Evolutionary conservation across 2,113 vertebrate genomes (phyloP).

Genomic region (Epinephelus cyanopodus): DNA sequence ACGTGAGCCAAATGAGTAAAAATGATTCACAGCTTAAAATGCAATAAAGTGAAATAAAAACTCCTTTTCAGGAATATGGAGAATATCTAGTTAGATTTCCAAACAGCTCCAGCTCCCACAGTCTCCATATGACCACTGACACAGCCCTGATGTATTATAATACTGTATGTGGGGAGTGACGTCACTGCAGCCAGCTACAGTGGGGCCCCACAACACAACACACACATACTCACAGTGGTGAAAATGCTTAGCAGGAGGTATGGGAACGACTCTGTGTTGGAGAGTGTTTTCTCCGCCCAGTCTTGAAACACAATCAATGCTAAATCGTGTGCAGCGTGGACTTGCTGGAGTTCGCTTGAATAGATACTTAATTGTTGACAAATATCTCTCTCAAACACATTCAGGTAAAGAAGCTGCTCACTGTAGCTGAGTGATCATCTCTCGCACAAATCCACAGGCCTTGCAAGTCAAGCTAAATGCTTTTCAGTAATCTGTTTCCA

Average conservation of each 20-base stretch:
- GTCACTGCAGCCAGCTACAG: constrained; percentile 51
- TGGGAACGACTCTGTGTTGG: constrained; percentile 17
- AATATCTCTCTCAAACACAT: not conserved
- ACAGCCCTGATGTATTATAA: constrained; percentile 42
- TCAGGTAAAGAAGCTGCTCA: not conserved
- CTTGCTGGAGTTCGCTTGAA: not conserved
- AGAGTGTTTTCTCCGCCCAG: constrained; percentile 21
- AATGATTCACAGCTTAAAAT: not conserved
- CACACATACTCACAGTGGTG: constrained; percentile 34
- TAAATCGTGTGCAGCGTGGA: constrained; percentile 7
- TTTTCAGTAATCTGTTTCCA: constrained; percentile 45
- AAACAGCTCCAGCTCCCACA: constrained; percentile 27
- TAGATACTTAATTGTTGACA: not conserved
- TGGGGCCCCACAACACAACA: constrained; percentile 58
- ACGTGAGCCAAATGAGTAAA: not conserved
- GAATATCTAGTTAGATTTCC: constrained; percentile 10
- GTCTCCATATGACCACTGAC: constrained; percentile 30
- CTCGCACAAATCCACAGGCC: constrained; percentile 3
- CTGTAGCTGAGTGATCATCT: not conserved
- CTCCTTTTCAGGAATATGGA: not conserved
- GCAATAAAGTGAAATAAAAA: not conserved
- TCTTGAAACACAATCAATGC: constrained; percentile 18
- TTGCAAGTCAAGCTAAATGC: constrained; percentile 52
- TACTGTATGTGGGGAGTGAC: constrained; percentile 55
- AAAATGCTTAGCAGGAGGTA: constrained; percentile 51